Conservation (phyloP, 2,888 invertebrate genomes). For the Epicampocera succincta region DNA sequence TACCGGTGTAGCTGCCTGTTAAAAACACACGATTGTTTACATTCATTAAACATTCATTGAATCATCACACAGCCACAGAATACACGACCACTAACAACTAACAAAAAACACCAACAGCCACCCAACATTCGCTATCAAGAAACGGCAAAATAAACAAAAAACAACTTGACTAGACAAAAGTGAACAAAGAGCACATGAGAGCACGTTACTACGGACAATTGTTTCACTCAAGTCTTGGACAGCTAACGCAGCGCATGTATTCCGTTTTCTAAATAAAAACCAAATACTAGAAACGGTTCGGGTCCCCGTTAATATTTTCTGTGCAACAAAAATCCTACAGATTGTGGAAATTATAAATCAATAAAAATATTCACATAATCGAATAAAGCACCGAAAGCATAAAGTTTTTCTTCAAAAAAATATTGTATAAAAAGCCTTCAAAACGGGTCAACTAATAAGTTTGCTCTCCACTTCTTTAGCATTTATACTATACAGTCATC, state of each 20-base stretch:
- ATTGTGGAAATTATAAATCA: slow-evolving; percentile 23
- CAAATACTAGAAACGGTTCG: slow-evolving; percentile 26
- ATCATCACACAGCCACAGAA: slow-evolving; percentile 33
- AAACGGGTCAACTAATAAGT: slow-evolving; percentile 64
- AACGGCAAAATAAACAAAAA: slow-evolving; percentile 8
- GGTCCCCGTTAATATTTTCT: slow-evolving; percentile 7
- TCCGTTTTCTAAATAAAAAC: slow-evolving; percentile 36
- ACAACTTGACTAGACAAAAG: slow-evolving; percentile 20
- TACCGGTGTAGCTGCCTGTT: slow-evolving; percentile 15
- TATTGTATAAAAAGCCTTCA: slow-evolving; percentile 42
- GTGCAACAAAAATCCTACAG: slow-evolving; percentile 4
- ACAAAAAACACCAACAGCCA: not conserved
- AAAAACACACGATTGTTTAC: slow-evolving; percentile 41
- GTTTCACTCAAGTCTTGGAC: slow-evolving; percentile 64
- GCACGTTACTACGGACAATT: slow-evolving; percentile 17
- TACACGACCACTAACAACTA: slow-evolving; percentile 11
- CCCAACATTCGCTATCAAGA: slow-evolving; percentile 33
- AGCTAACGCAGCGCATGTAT: slow-evolving; percentile 66
- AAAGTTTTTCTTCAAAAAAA: not conserved
- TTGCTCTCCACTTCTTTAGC: slow-evolving; percentile 40
- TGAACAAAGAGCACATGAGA: slow-evolving; percentile 42
- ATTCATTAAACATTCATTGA: slow-evolving; percentile 53
- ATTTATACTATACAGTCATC: slow-evolving; percentile 43
- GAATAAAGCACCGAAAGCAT: not conserved
- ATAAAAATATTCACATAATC: not conserved